These are phyloP conservation scores for Meandrina meandrites DNA, from an alignment of 92 coral and sea anemone species.

Conservation along the genomic window DNA sequence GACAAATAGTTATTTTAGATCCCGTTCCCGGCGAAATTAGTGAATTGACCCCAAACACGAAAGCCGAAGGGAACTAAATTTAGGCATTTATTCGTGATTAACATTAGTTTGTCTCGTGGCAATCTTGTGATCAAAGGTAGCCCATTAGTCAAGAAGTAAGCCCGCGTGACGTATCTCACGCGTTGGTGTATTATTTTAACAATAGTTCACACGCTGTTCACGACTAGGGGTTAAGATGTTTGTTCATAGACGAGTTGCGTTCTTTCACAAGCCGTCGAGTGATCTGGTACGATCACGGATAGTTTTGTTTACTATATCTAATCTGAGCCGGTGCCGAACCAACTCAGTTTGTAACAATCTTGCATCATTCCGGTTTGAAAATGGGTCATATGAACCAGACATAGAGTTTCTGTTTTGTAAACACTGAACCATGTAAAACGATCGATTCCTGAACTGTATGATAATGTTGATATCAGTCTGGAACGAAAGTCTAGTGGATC, in stretches of 20 bases:
- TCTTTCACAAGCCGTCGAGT: too few relatives aligned
- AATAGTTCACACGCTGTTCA: not conserved
- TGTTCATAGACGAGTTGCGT: not conserved
- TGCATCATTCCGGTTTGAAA: too few relatives aligned
- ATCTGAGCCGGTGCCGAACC: too few relatives aligned
- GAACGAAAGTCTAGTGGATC: not conserved
- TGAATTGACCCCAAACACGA: not conserved
- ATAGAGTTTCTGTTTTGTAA: too few relatives aligned
- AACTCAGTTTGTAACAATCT: too few relatives aligned
- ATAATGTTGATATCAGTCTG: not conserved
- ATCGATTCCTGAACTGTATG: not conserved
- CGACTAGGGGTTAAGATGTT: not conserved
- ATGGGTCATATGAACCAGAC: too few relatives aligned
- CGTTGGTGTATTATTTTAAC: not conserved
- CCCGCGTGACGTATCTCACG: not conserved
- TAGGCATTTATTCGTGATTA: not conserved
- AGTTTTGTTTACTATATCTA: too few relatives aligned
- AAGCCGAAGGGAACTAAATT: not conserved
- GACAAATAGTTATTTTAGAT: not conserved
- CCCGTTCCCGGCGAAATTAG: not conserved
- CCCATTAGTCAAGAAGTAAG: too few relatives aligned
- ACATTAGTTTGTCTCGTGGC: not conserved
- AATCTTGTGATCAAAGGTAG: too few relatives aligned
- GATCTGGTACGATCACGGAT: too few relatives aligned
- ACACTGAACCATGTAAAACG: too few relatives aligned